Percentiles rank a stretch among this genome's conserved stretches.
phyloP scores from a whole-genome alignment of 92 coral and sea anemone species.

The Montipora capitata region DNA sequence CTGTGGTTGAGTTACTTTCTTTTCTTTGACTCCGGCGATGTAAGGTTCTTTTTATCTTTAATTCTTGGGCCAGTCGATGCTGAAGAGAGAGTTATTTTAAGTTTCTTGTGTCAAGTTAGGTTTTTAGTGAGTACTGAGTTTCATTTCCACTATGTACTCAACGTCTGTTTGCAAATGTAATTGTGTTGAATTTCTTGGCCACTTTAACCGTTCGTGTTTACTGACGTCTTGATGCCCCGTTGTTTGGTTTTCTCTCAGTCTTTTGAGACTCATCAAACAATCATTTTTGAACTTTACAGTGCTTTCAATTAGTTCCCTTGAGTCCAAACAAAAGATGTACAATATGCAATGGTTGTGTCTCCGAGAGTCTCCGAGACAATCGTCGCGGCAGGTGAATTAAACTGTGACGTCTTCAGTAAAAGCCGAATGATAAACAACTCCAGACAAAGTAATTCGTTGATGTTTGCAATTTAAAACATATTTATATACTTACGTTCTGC shows the following conservation, averaged over 20 bases:
- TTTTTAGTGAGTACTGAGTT: not conserved
- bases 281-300: constrained; percentile 5
- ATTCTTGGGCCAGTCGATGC: not conserved
- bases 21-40: not conserved
- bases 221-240: not conserved
- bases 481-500: not conserved
- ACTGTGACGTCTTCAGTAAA: not conserved
- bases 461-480: not conserved
- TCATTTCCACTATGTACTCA: not conserved
- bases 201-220: not conserved
- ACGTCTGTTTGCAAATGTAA: not conserved
- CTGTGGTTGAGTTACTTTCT: not conserved
- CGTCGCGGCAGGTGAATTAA: not conserved
- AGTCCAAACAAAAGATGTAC: not conserved
- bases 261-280: not conserved
- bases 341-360: not conserved
- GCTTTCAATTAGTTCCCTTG: constrained; percentile 24
- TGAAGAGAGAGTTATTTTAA: constrained; percentile 8
- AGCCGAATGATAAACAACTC: constrained; percentile 10
- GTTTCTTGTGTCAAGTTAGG: constrained; percentile 13
- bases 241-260: not conserved
- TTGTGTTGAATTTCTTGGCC: not conserved
- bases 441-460: not conserved
- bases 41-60: not conserved
- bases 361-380: not conserved